Percentiles rank a stretch among this genome's conserved stretches.
Conservation (phyloP, 2,797 vertebrate genomes). For the Garrulus glandarius region DNA sequence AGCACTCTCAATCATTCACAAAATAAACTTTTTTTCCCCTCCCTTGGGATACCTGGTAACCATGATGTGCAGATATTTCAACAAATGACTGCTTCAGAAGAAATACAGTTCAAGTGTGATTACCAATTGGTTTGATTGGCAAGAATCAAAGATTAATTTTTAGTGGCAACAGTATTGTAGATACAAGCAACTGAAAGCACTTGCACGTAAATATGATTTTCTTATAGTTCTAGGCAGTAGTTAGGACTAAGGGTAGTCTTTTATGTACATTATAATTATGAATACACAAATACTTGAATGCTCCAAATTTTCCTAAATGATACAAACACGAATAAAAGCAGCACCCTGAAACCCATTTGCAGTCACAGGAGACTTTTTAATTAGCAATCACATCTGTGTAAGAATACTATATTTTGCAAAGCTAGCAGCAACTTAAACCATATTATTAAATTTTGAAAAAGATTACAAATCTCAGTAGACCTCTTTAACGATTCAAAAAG, state of each 20-base stretch:
- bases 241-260: background rate
- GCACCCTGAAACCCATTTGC: conserved; percentile 59
- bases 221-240: background rate
- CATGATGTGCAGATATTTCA: background rate
- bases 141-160: background rate
- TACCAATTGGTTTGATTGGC: background rate
- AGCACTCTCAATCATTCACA: background rate
- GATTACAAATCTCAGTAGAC: conserved; percentile 59
- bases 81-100: background rate
- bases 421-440: conserved; percentile 67
- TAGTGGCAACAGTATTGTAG: background rate
- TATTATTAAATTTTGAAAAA: conserved; percentile 74
- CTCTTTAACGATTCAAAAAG: conserved; percentile 59
- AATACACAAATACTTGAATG: conserved; percentile 46
- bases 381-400: conserved; percentile 75
- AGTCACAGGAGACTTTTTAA: conserved; percentile 71
- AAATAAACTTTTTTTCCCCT: background rate
- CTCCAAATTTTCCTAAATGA: conserved; percentile 59
- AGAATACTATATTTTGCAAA: conserved; percentile 68
- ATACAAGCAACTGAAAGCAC: background rate
- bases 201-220: background rate
- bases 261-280: conserved; percentile 36
- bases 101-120: background rate
- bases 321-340: conserved; percentile 57
- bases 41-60: background rate